phyloP scores from a whole-genome alignment of 1,140 invertebrate species.

The Aphaenogaster rudis region DNA sequence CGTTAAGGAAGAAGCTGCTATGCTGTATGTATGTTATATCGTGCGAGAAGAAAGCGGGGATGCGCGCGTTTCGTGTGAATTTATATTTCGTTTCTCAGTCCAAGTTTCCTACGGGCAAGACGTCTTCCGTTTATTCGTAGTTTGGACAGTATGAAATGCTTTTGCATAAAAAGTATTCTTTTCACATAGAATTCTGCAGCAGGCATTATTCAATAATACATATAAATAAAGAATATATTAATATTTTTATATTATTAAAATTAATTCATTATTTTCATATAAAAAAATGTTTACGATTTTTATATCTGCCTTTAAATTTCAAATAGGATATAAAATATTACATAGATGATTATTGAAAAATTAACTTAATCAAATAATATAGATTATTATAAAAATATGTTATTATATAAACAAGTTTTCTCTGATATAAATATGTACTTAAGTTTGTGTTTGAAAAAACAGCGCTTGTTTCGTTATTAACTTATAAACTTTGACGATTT shows the following conservation, averaged over 20 bases:
- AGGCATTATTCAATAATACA: neutral
- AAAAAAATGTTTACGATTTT: neutral
- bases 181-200: neutral
- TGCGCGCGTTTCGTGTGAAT: constrained; percentile 34
- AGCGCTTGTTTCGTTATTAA: neutral
- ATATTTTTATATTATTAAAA: neutral
- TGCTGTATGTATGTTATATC: constrained; percentile 19
- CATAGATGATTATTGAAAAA: neutral
- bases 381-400: neutral
- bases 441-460: neutral
- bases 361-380: neutral
- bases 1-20: constrained; percentile 38
- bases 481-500: neutral
- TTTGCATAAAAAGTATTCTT: constrained; percentile 1
- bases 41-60: constrained; percentile 21
- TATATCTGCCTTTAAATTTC: neutral
- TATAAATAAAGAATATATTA: neutral
- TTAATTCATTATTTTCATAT: neutral
- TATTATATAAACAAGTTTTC: neutral
- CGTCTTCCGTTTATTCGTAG: constrained; percentile 14
- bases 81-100: constrained; percentile 48
- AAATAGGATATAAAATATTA: too few species aligned
- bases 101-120: constrained; percentile 37
- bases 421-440: neutral
- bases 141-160: neutral